Evolutionary conservation across 2,797 vertebrate genomes (phyloP), one percentile per base, ranked within the genome.

Genomic region (Moxostoma hubbsi): DNA sequence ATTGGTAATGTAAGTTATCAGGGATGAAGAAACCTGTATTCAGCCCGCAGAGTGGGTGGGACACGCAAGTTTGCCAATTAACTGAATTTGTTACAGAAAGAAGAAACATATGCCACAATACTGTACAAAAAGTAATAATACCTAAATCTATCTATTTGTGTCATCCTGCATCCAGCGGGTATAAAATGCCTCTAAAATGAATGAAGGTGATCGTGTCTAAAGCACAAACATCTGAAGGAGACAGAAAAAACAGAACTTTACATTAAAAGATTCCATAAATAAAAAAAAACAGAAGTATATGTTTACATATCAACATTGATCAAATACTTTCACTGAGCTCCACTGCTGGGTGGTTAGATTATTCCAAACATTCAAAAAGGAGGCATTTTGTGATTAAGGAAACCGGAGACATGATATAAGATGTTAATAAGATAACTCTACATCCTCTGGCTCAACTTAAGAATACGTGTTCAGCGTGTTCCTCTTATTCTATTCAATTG

Each of bases 1-100:
- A 15, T 18, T 18, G 47, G 78, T 79, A 16, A 72, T 81, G 81
- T 65, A 36, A 36, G 36, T 36, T 36, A 36, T 36, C 36, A 36
- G 36, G 72, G 73, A 83, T 70, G 79, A 70, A 83, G 74, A 76
- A 80, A 85, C 82, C 84, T 80, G 82, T 73, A 71, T 72, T 43
- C 85, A 71, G 63, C 45, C 6, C 7, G 12, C 9, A 11, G 24
- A 63, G 68, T 62, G 57, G 12, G n/a, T 62, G 43, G 36, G 50
- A 15, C 36, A 36, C 36, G 3, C 36, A 36, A 36, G 36, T 36
- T 36, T 36, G 36, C 36, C 55, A 5, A 71, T 47, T 47, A 49
- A 61, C 4, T 4, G 66, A 59, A 65, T 59, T 18, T 13, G 9
- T 9, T 45, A 58, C 5, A 68, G 12, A 67, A 69, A 64, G 7